Evolutionary conservation across 2,113 vertebrate genomes (phyloP).

Genomic region (Paratilapia polleni): DNA sequence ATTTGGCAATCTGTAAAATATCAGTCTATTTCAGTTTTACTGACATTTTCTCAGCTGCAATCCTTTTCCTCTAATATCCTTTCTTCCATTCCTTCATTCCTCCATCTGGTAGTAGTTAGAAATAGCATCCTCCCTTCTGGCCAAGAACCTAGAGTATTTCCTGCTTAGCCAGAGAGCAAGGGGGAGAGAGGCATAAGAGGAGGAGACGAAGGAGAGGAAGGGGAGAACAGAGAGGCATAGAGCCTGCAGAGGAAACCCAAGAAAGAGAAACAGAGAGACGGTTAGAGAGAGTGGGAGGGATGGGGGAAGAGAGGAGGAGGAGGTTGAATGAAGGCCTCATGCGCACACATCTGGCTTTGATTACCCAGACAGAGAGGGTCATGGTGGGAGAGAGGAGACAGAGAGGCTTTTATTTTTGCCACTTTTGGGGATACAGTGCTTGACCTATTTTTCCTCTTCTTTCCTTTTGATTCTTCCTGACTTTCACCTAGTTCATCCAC

Average conservation of each 20-base stretch:
- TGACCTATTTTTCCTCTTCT: constrained; percentile 40
- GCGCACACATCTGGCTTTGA: constrained; percentile 76
- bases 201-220: background rate
- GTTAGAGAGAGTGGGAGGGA: background rate
- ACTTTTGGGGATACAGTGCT: constrained; percentile 35
- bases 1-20: background rate
- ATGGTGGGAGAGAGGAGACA: constrained; percentile 52
- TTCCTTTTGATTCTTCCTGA: background rate
- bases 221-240: constrained; percentile 49
- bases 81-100: constrained; percentile 52
- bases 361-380: constrained; percentile 62
- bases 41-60: constrained; percentile 5
- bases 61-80: constrained; percentile 22
- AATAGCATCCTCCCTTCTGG: constrained; percentile 72
- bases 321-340: constrained; percentile 37
- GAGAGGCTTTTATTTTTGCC: constrained; percentile 58
- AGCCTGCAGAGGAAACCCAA: constrained; percentile 52
- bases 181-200: background rate
- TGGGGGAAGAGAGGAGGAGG: background rate
- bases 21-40: background rate
- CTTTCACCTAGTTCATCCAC: background rate
- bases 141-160: constrained; percentile 78
- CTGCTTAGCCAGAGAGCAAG: constrained; percentile 54
- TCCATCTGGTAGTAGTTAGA: constrained; percentile 79
- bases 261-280: constrained; percentile 22